Evolutionary conservation across 1,140 invertebrate species (phyloP), one percentile per base, ranked within the genome.

Genomic region (Tenebrio molitor): DNA sequence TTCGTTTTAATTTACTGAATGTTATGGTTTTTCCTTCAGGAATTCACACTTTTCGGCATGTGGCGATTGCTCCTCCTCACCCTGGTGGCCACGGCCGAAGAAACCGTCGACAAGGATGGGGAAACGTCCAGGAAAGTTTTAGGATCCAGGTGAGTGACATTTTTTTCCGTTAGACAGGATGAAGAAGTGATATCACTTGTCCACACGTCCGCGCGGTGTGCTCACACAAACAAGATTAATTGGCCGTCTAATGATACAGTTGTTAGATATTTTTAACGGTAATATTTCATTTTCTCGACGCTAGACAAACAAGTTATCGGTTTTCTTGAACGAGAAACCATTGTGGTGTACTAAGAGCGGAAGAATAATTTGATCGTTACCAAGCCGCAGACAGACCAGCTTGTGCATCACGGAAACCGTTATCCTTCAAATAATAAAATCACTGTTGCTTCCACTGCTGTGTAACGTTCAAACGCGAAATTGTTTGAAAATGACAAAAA

Each of bases 71-170:
- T 58, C 0, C 50, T 58, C 12, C 50, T 58, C 21, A 23, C 50
- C 23, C n/a, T 58, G n/a, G 3, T 29, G 50, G 50, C 50, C 10
- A 17, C 39, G 5, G 23, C 34, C n/a, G 62, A 63, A 17, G 42
- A 58, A 15, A 33, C 66, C 10, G 42, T 50, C 29, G 73, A 74
- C 15, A 63, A 36, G 1, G 71, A 70, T 44, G 73, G 76, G 5
- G 78, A 81, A 36, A 64, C 39, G 19, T 79, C 79, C 0, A 79
- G 80, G 69, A 81, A 78, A 75, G 78, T 81, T 33, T 62, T 81
- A 29, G 80, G 80, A 63, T 78, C 77, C 8, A 81, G 80, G 80
- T 80, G 72, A 74, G 36, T 70, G 33, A 14, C 36, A 29, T 19
- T 12, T 66, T 65, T 65, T 39, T 8, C 19, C 39, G 50, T 29